These are phyloP conservation scores for Rutpela maculata DNA, from an alignment of 2,888 invertebrate genomes.

Conservation along the genomic window DNA sequence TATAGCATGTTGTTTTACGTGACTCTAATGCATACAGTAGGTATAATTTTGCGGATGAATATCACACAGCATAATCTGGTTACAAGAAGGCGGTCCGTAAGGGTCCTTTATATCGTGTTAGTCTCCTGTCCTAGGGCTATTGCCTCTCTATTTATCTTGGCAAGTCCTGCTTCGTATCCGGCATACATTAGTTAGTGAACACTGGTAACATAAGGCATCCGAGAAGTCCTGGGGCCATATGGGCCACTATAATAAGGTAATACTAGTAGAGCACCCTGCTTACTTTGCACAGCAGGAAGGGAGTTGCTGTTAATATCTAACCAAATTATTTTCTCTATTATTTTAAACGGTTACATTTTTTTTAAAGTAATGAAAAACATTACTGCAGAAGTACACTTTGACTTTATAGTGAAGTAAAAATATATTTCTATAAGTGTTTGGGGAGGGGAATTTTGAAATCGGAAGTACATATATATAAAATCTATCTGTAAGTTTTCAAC, in stretches of 20 bases:
- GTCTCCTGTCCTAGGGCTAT: slow-evolving; percentile 71
- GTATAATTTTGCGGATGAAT: slow-evolving; percentile 59
- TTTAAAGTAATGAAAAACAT: too few relatives aligned
- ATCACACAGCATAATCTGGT: slow-evolving; percentile 70
- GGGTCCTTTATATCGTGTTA: slow-evolving; percentile 73
- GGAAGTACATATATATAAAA: too few relatives aligned
- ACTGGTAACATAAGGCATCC: slow-evolving; percentile 71
- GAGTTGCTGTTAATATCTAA: not conserved
- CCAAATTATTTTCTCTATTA: not conserved
- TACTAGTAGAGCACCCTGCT: slow-evolving; percentile 45
- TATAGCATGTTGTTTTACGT: slow-evolving; percentile 28
- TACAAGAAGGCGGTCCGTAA: slow-evolving; percentile 65
- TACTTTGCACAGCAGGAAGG: slow-evolving; percentile 46
- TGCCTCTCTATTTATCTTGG: slow-evolving; percentile 73
- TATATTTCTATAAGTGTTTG: too few relatives aligned
- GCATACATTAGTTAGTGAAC: slow-evolving; percentile 70
- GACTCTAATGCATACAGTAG: slow-evolving; percentile 25
- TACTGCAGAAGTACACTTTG: too few relatives aligned
- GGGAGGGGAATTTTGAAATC: too few relatives aligned
- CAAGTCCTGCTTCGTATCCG: slow-evolving; percentile 68
- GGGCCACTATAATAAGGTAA: slow-evolving; percentile 70
- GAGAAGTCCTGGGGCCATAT: slow-evolving; percentile 67
- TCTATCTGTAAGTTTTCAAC: too few relatives aligned
- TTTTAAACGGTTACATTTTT: not conserved
- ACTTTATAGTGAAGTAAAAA: too few relatives aligned